Evolutionary conservation across 2,888 invertebrate genomes (phyloP).

Genomic region (Sinelater perroti): DNA sequence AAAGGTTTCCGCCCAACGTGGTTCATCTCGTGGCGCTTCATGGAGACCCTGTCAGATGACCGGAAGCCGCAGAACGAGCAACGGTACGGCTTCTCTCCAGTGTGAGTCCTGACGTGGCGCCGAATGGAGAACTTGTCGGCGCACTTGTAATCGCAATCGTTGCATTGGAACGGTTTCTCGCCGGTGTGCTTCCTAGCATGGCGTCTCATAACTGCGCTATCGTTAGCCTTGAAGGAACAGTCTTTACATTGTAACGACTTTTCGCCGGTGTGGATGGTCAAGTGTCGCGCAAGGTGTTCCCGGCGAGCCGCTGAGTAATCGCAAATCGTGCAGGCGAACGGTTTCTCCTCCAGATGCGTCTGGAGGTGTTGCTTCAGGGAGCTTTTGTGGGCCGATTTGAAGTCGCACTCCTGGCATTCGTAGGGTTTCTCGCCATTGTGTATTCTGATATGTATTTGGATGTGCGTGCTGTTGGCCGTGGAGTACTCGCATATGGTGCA

Average conservation of each 20-base stretch:
- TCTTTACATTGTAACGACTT: background rate
- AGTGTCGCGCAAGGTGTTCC: background rate
- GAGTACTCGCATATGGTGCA: background rate
- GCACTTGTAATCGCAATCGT: background rate
- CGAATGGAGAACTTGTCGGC: background rate
- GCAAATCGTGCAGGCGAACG: constrained; percentile 2
- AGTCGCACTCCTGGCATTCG: background rate
- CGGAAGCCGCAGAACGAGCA: background rate
- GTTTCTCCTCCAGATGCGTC: constrained; percentile 10
- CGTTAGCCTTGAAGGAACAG: background rate
- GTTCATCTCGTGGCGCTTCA: background rate
- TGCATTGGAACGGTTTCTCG: background rate
- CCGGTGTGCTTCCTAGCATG: background rate
- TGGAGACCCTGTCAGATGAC: background rate
- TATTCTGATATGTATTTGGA: constrained; percentile 32
- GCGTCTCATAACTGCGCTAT: background rate
- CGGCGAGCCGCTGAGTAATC: background rate
- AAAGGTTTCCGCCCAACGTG: background rate
- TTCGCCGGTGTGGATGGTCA: background rate
- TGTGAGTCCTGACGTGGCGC: constrained; percentile 7
- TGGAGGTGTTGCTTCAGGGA: constrained; percentile 4
- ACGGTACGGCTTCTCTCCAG: background rate
- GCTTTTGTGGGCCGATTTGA: background rate
- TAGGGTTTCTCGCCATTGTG: background rate
- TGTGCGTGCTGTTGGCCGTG: background rate